Conservation (phyloP, 2,113 vertebrate species). For the Vidua macroura region DNA sequence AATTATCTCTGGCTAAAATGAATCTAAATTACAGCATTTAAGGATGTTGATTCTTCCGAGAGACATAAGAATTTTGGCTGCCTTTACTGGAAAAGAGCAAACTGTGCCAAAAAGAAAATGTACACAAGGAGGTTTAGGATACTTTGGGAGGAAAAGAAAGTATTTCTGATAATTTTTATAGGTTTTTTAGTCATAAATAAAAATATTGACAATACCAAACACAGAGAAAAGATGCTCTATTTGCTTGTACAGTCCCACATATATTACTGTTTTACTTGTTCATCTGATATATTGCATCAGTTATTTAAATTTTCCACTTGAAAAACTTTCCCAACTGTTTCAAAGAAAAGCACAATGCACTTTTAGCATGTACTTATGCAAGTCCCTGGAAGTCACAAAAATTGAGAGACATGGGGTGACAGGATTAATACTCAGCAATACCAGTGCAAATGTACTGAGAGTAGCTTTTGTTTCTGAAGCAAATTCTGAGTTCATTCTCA, state of each 20-base stretch:
- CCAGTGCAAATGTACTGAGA: neutral
- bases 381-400: neutral
- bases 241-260: neutral
- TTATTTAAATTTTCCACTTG: neutral
- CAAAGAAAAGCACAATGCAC: neutral
- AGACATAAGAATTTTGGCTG: neutral
- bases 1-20: slow-evolving; percentile 6
- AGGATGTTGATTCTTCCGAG: neutral
- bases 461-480: neutral
- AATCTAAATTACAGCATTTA: neutral
- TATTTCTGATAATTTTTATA: neutral
- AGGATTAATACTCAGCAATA: neutral
- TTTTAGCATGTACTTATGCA: neutral
- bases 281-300: neutral
- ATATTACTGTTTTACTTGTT: neutral
- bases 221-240: neutral
- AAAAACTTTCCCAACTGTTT: neutral
- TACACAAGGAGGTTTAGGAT: neutral
- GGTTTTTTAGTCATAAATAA: neutral
- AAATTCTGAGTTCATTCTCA: neutral
- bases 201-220: neutral
- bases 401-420: neutral
- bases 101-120: neutral
- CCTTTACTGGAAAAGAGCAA: neutral
- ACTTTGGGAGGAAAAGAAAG: neutral